A percentile compares a stretch with the other conserved stretches of the same genome.
Evolutionary conservation across 2,797 vertebrate genomes (phyloP).

Genomic region (Sarcophilus harrisii): DNA sequence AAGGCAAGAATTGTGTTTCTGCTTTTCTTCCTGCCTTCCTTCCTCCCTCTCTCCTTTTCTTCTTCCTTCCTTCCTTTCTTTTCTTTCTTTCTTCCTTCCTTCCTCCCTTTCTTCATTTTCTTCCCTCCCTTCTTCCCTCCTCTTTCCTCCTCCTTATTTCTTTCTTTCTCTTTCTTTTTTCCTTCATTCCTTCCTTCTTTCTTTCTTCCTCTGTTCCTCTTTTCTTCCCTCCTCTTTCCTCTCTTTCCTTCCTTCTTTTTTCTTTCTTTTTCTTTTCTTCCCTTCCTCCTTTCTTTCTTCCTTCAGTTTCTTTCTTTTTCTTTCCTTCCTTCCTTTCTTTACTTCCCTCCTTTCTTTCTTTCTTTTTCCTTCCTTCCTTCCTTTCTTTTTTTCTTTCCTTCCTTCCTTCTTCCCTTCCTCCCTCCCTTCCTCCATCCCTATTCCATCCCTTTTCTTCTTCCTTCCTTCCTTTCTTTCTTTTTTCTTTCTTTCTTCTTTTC

Average conservation of each 20-base stretch:
- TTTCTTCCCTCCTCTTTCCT: too few species aligned
- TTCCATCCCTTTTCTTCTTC: not conserved
- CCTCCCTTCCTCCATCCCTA: not conserved
- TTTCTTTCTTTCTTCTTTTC: not conserved
- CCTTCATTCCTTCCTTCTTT: too few species aligned
- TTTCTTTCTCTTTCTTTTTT: too few species aligned
- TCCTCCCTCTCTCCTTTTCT: too few species aligned
- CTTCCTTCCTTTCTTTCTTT: not conserved
- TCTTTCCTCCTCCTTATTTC: too few species aligned
- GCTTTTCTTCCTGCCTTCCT: too few species aligned
- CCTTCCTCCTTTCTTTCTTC: not conserved
- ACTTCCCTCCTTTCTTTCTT: not conserved
- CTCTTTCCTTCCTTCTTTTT: not conserved
- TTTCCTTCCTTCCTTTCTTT: not conserved
- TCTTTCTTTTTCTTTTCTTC: not conserved
- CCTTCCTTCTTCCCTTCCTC: not conserved
- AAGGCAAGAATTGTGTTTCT: not conserved
- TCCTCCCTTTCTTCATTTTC: not conserved
- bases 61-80: too few species aligned
- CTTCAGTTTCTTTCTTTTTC: not conserved
- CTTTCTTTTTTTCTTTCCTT: not conserved
- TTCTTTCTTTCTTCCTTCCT: too few species aligned
- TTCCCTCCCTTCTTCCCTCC: not conserved
- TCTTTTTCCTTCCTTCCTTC: not conserved
- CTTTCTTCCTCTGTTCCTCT: not conserved